Evolutionary conservation across 2,888 invertebrate genomes (phyloP), one percentile per base, ranked within the genome.

Genomic region (Dichetophora obliterata): DNA sequence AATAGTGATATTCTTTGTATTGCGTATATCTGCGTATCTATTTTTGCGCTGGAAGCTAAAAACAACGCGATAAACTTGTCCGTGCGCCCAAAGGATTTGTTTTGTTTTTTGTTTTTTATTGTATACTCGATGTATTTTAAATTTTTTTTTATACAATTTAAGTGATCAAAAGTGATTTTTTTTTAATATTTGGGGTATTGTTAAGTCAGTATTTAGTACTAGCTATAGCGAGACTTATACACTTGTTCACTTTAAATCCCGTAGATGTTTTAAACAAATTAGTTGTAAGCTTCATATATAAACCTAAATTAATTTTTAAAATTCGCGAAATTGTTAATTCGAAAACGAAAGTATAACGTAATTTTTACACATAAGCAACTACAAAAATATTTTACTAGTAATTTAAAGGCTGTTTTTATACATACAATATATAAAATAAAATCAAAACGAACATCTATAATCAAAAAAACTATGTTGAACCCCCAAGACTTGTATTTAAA

Each of bases 31-130:
- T 5, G 96, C 96, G 9, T 96, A 94, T 90, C 90, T 96, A 76
- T 96, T 96, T 91, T 91, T 96, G 59, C 93, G 95, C 82, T 96
- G 95, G 95, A 96, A 96, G 86, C 92, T 96, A 77, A 94, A 94
- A 87, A 92, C 94, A 78, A 93, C 94, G 76, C 93, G 94, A 91
- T 95, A 94, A 91, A 84, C 59, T n/a, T 57, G 5, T 69, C 22
- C 65, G 61, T 70, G 19, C 43, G 37, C 57, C 57, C 27, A 11
- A 72, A 24, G 34, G 16, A 27, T 54, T 80, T 77, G 34, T 80
- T 75, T 83, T 68, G 0, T 48, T 68, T 24, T 19, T 34, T 65
- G 71, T 80, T 63, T 72, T 77, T 69, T 66, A 50, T 52, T 54
- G 22, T 73, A 57, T 52, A 27, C 19, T 48, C 19, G 2, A 4